Base-by-base conservation (phyloP, 2,113 vertebrate genomes). In the Delphinus delphis region DNA sequence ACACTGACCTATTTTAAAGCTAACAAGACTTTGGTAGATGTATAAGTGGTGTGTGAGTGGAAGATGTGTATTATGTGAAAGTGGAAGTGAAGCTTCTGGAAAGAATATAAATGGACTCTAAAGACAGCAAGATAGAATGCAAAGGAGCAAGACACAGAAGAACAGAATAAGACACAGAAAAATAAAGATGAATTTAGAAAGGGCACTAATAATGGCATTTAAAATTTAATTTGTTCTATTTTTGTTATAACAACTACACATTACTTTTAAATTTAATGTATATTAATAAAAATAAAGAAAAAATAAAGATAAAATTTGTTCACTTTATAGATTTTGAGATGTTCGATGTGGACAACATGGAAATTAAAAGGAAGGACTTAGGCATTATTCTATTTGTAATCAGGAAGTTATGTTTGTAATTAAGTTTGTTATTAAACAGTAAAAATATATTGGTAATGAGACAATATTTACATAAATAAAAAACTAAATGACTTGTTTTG, bases 201-300 rank as follows among this genome's bases (percentile, higher is more conserved):
- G 38, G 23, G 13, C 4, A 50, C 17, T 18, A 86, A 71, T 36
- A 77, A 81, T 1, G 70, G n/a, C 74, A 83, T 89, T 94, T 80
- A 87, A 68, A 94, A 74, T 74, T 73, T 62, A 26, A 6, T 41
- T 41, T 11, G 5, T 80, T 36, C 9, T 8, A 53, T 90, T 86
- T 41, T 53, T 79, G n/a, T 50, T 83, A 62, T 31, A 83, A 68
- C 6, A 88, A 26, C 15, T 79, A 82, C 2, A n/a, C 6, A 67
- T 44, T 86, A 92, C 20, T 93, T 90, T 90, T 47, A 93, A 47
- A 74, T 47, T 82, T 82, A 81, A 86, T 50, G 62, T 41, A 41
- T n/a, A 50, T 87, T 96, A 83, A 90, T 77, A 90, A 76, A 93
- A 81, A 87, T 23, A 41, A 62, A 77, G 20, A 62, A 50, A 81